phyloP scores from a whole-genome alignment of 2,888 invertebrate genomes.

The Bursaphelenchus okinawaensis region DNA sequence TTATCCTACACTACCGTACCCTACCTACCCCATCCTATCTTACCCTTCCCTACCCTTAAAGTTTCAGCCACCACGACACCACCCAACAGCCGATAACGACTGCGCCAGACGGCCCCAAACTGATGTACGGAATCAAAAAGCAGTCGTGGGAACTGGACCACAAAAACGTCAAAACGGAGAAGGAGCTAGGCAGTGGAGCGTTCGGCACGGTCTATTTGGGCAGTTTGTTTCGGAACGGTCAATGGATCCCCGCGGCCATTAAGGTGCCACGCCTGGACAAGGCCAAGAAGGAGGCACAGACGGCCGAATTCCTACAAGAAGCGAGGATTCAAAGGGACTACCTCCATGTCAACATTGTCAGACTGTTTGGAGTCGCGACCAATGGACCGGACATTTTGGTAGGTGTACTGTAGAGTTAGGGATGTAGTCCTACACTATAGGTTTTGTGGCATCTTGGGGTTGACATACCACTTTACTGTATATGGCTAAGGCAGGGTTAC shows the following conservation, averaged over 20 bases:
- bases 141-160: not conserved
- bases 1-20: no score
- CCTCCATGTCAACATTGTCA: not conserved
- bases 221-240: not conserved
- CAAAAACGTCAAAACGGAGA: not conserved
- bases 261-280: constrained; percentile 1
- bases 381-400: no score
- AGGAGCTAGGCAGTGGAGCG: constrained; percentile 2
- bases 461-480: no score
- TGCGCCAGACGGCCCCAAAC: no score
- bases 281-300: not conserved
- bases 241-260: constrained; percentile 1
- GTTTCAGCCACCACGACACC: no score
- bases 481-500: no score
- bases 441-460: no score
- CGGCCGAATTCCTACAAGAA: not conserved
- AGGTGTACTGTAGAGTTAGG: no score
- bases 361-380: not conserved
- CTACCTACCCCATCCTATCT: no score
- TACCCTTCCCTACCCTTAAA: no score
- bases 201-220: constrained; percentile 9
- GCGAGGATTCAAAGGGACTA: not conserved
- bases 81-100: no score
- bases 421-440: no score
- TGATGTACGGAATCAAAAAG: not conserved